Percentiles rank a stretch among this genome's conserved stretches.
Evolutionary conservation across 2,113 vertebrate genomes (phyloP).

Genomic region (Corvus hawaiiensis): DNA sequence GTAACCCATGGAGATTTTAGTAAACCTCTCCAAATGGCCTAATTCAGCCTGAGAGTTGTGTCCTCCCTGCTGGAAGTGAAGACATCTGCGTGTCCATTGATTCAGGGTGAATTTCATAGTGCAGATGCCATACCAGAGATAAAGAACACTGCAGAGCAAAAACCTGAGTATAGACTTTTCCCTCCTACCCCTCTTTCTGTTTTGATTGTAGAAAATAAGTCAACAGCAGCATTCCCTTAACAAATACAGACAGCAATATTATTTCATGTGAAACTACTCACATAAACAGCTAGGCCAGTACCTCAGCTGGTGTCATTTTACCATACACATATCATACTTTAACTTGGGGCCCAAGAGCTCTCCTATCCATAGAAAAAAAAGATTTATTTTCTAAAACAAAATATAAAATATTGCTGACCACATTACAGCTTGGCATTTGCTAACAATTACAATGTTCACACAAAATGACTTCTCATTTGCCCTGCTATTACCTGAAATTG

Average conservation of each 20-base stretch:
- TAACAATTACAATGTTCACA: background rate
- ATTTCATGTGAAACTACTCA: background rate
- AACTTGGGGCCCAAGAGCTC: background rate
- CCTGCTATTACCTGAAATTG: background rate
- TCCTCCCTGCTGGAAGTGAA: background rate
- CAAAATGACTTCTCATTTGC: background rate
- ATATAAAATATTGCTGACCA: background rate
- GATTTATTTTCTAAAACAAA: constrained; percentile 15
- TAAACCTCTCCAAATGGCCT: background rate
- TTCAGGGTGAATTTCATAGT: background rate
- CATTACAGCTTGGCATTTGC: background rate
- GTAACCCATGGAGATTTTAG: background rate
- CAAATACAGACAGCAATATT: background rate
- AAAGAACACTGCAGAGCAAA: background rate
- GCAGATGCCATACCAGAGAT: background rate
- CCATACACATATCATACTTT: background rate
- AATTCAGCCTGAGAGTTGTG: background rate
- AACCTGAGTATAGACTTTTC: background rate
- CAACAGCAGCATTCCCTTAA: background rate
- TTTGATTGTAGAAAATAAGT: background rate
- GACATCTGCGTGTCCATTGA: background rate
- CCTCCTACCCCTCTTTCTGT: background rate
- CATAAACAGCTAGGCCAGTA: background rate
- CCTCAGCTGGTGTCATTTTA: background rate
- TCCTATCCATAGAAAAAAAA: background rate